phyloP scores from a whole-genome alignment of 2,888 invertebrate genomes.

The Callosobruchus maculatus region DNA sequence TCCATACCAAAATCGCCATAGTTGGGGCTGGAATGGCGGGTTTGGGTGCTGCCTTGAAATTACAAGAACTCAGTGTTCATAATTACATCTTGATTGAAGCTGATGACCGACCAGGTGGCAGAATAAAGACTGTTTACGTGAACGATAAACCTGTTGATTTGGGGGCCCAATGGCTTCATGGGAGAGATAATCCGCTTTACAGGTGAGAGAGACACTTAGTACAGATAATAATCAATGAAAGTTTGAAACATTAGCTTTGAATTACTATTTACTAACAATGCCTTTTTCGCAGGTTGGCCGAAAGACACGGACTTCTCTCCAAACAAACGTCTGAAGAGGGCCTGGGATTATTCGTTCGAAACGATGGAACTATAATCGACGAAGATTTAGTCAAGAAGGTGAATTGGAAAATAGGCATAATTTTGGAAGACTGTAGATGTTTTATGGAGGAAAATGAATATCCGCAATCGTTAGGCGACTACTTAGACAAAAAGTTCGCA shows the following conservation, averaged over 20 bases:
- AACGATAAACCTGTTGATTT: conserved; percentile 52
- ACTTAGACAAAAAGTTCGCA: conserved; percentile 48
- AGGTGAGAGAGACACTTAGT: no score
- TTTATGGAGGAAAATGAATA: conserved; percentile 43
- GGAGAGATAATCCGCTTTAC: conserved; percentile 54
- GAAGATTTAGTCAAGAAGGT: conserved; percentile 51
- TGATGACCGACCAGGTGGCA: conserved; percentile 53
- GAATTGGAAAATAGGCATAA: conserved; percentile 50
- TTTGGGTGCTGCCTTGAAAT: conserved; percentile 54
- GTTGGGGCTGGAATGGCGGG: conserved; percentile 62
- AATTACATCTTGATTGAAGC: conserved; percentile 58
- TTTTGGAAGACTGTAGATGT: conserved; percentile 52
- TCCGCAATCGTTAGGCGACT: conserved; percentile 47
- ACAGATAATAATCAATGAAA: conserved; percentile 43
- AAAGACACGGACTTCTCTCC: conserved; percentile 47
- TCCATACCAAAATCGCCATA: conserved; percentile 47
- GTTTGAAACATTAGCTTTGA: no score
- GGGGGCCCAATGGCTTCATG: conserved; percentile 66
- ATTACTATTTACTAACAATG: no score
- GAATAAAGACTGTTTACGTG: conserved; percentile 50
- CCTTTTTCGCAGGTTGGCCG: background rate
- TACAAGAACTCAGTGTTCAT: conserved; percentile 48
- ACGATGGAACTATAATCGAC: conserved; percentile 51
- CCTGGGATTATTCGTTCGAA: conserved; percentile 52
- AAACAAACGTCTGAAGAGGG: conserved; percentile 55